phyloP scores from a whole-genome alignment of 53 echinoderm and acorn worm genomes.

The Crossaster papposus region DNA sequence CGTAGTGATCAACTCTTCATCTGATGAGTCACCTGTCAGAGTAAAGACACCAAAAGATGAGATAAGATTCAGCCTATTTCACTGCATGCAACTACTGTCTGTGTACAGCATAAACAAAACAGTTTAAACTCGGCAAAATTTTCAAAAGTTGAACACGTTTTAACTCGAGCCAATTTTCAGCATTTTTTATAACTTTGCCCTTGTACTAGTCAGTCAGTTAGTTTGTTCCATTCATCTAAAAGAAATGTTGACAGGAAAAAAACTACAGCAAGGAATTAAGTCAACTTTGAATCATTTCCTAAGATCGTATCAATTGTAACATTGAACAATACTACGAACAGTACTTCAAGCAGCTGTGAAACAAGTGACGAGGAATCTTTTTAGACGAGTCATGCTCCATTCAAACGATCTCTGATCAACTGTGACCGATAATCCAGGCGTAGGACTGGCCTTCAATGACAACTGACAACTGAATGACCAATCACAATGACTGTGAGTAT shows the following conservation, averaged over 20 bases:
- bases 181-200: too few species aligned
- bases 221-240: too few species aligned
- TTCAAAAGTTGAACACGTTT: too few species aligned
- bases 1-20: neutral
- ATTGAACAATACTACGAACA: neutral
- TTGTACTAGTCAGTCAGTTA: too few species aligned
- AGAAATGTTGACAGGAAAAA: too few species aligned
- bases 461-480: too few species aligned
- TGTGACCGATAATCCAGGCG: neutral
- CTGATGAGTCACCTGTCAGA: conserved; percentile 22
- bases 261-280: too few species aligned
- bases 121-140: too few species aligned
- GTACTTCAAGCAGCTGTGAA: neutral
- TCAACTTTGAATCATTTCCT: too few species aligned
- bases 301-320: too few species aligned
- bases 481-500: neutral
- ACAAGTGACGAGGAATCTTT: neutral
- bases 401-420: neutral
- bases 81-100: neutral
- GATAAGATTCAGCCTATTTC: neutral
- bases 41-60: neutral
- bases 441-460: neutral
- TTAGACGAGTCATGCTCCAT: conserved; percentile 10
- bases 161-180: too few species aligned
- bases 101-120: too few species aligned